Conservation (phyloP, 2,797 vertebrate species). For the Toxotes lorentzi region DNA sequence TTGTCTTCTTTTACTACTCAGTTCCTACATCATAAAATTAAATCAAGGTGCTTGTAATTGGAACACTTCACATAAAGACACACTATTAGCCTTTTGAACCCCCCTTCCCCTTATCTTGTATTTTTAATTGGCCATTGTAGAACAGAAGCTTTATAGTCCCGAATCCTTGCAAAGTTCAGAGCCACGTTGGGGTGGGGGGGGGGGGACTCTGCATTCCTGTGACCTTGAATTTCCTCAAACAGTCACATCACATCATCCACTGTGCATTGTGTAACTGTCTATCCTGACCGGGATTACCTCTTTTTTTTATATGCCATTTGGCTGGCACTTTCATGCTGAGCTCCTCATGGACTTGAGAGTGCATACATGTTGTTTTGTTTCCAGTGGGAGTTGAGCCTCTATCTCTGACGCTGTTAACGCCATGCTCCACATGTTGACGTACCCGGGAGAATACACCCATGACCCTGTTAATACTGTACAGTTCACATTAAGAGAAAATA, state of each 20-base stretch:
- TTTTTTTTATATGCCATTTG: slow-evolving; percentile 56
- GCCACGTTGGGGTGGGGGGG: too few species aligned
- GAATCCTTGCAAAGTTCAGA: slow-evolving; percentile 33
- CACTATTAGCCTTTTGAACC: slow-evolving; percentile 57
- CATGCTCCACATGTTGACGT: slow-evolving; percentile 46
- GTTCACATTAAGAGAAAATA: not conserved
- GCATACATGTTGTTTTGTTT: slow-evolving; percentile 63
- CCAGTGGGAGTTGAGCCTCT: slow-evolving; percentile 57
- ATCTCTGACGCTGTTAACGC: slow-evolving; percentile 56
- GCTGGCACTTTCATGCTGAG: slow-evolving; percentile 61
- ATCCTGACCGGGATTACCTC: slow-evolving; percentile 54
- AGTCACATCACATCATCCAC: slow-evolving; percentile 12
- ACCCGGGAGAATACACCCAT: slow-evolving; percentile 20
- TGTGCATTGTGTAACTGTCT: slow-evolving; percentile 53
- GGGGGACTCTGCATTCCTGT: slow-evolving; percentile 15
- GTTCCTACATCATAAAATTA: slow-evolving; percentile 29
- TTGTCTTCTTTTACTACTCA: not conserved
- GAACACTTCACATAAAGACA: slow-evolving; percentile 35
- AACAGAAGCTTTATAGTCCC: slow-evolving; percentile 24
- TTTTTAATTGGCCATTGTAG: slow-evolving; percentile 54
- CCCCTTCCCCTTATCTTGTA: slow-evolving; percentile 50
- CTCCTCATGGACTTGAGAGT: slow-evolving; percentile 62
- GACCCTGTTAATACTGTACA: slow-evolving; percentile 38
- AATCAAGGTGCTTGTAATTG: slow-evolving; percentile 43
- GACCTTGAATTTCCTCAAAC: slow-evolving; percentile 63